phyloP scores from a whole-genome alignment of 2,797 vertebrate species.

The Gephyroberyx darwinii region DNA sequence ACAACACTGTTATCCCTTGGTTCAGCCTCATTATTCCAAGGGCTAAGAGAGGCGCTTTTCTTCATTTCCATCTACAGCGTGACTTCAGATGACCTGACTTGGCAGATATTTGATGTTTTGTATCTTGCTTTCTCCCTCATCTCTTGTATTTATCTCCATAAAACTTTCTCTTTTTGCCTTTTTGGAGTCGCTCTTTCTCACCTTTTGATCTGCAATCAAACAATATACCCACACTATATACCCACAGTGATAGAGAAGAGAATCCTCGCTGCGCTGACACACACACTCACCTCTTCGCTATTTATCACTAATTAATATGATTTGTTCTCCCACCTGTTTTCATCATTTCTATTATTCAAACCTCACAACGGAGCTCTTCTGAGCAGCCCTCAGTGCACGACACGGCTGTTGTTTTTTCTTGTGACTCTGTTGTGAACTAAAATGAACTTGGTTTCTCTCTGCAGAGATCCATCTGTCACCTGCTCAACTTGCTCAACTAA shows the following conservation, averaged over 20 bases:
- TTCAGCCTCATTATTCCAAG: conserved; percentile 32
- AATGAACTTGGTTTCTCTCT: conserved; percentile 39
- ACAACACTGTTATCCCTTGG: conserved; percentile 2
- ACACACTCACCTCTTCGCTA: conserved; percentile 41
- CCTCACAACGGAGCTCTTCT: conserved; percentile 6
- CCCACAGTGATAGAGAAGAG: conserved; percentile 1
- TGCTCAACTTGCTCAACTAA: conserved; percentile 31
- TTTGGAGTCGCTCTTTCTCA: background rate
- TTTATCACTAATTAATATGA: conserved; percentile 65
- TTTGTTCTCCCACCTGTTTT: conserved; percentile 60
- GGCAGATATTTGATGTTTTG: conserved; percentile 34
- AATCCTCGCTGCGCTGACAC: conserved; percentile 21
- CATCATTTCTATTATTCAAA: conserved; percentile 64
- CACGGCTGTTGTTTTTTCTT: conserved; percentile 41
- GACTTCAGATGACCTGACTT: conserved; percentile 28
- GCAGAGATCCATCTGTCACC: conserved; percentile 49
- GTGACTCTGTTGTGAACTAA: conserved; percentile 40
- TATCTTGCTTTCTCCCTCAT: background rate
- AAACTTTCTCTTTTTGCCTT: background rate
- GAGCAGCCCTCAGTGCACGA: conserved; percentile 34
- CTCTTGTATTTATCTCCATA: conserved; percentile 20
- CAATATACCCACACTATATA: conserved; percentile 4
- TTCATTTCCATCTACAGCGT: conserved; percentile 6
- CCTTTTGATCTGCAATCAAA: conserved; percentile 47
- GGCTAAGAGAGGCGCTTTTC: conserved; percentile 17